phyloP scores from a whole-genome alignment of 2,888 invertebrate genomes.

The Gymnosoma rotundatum region DNA sequence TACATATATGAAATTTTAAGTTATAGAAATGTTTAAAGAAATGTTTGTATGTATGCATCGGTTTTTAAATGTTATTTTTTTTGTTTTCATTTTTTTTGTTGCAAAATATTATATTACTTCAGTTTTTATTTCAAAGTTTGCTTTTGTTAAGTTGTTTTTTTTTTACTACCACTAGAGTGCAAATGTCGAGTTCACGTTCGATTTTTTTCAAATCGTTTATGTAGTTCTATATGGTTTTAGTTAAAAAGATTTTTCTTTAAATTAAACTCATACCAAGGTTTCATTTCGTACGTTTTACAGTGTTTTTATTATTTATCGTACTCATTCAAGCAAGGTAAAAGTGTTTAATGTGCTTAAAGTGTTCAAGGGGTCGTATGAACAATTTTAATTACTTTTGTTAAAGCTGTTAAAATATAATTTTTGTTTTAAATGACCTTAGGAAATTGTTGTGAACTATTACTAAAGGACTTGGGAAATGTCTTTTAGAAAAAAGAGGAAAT shows the following conservation, averaged over 20 bases:
- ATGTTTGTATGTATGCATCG: not conserved
- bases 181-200: conserved; percentile 69
- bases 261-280: conserved; percentile 57
- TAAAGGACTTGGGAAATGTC: not conserved
- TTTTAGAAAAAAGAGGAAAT: too few relatives aligned
- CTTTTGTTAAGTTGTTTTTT: conserved; percentile 26
- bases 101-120: conserved; percentile 52
- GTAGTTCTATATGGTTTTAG: conserved; percentile 20
- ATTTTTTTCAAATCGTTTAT: conserved; percentile 29
- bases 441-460: conserved; percentile 34
- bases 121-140: conserved; percentile 46
- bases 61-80: too few relatives aligned
- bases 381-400: conserved; percentile 65
- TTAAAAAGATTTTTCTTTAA: conserved; percentile 17
- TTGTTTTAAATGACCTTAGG: conserved; percentile 27
- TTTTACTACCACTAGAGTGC: conserved; percentile 50
- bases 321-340: conserved; percentile 53
- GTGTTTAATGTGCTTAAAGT: conserved; percentile 60
- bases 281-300: conserved; percentile 19
- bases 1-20: not conserved
- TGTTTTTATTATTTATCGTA: conserved; percentile 11
- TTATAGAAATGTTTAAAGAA: not conserved
- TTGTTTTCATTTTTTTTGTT: too few relatives aligned
- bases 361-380: conserved; percentile 63
- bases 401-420: conserved; percentile 44